A percentile compares a stretch with the other conserved stretches of the same genome.
phyloP scores from a whole-genome alignment of 2,888 invertebrate genomes.

The Ectropis crepuscularia region DNA sequence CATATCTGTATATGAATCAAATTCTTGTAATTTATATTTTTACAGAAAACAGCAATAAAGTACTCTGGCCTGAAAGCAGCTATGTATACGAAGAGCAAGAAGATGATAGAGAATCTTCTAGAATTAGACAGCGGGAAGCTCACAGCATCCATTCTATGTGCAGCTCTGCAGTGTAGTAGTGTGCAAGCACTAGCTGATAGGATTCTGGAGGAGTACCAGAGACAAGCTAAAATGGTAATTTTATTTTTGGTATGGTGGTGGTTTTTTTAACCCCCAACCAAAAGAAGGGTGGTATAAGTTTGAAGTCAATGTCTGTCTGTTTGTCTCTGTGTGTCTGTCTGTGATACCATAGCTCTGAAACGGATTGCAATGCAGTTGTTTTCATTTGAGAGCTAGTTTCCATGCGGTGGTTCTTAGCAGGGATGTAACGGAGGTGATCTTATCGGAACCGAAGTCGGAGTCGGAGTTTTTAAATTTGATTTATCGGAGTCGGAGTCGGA shows the following conservation, averaged over 20 bases:
- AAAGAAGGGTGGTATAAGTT: too few relatives aligned
- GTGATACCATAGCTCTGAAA: too few relatives aligned
- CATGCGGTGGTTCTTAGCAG: too few relatives aligned
- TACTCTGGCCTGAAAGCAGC: constrained; percentile 84
- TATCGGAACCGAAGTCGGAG: too few relatives aligned
- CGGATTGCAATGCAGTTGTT: too few relatives aligned
- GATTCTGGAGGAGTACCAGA: constrained; percentile 81
- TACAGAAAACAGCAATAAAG: constrained; percentile 84
- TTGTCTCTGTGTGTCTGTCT: too few relatives aligned
- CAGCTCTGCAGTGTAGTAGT: constrained; percentile 80
- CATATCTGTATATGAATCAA: too few relatives aligned
- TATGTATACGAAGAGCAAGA: constrained; percentile 81
- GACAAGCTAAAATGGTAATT: constrained; percentile 68
- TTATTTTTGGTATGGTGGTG: constrained; percentile 2
- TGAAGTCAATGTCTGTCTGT: too few relatives aligned
- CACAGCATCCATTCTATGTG: constrained; percentile 84
- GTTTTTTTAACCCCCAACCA: neutral
- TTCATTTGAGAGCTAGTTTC: too few relatives aligned
- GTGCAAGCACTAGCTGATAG: constrained; percentile 79
- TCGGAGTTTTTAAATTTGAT: too few relatives aligned
- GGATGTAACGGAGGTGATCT: too few relatives aligned
- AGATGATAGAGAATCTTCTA: constrained; percentile 85
- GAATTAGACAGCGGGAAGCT: constrained; percentile 80
- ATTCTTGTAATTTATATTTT: constrained; percentile 3
- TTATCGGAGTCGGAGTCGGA: too few relatives aligned